A percentile compares a stretch with the other conserved stretches of the same genome.
Evolutionary conservation across 1,140 invertebrate genomes (phyloP).

Genomic region (Apis mellifera): Amel_HAv3.1 CM009944.2:3558001-3558500

Average conservation of each 20-base stretch:
- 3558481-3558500: no score
- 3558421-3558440: neutral
- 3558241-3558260: neutral
- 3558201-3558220: constrained; percentile 36
- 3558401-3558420: constrained; percentile 39
- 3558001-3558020: no score
- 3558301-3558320: neutral
- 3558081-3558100: no score
- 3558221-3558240: constrained; percentile 46
- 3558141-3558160: neutral
- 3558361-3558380: constrained; percentile 55
- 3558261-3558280: neutral
- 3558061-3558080: no score
- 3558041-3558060: no score
- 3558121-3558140: no score
- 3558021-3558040: no score
- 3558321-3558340: constrained; percentile 16
- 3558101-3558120: no score
- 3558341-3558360: constrained; percentile 52
- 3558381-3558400: constrained; percentile 51
- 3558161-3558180: neutral
- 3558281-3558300: no score
- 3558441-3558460: neutral
- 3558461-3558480: neutral
- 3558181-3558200: constrained; percentile 33